phyloP scores from a whole-genome alignment of 2,797 vertebrate species.

The Phrynocephalus forsythii region DNA sequence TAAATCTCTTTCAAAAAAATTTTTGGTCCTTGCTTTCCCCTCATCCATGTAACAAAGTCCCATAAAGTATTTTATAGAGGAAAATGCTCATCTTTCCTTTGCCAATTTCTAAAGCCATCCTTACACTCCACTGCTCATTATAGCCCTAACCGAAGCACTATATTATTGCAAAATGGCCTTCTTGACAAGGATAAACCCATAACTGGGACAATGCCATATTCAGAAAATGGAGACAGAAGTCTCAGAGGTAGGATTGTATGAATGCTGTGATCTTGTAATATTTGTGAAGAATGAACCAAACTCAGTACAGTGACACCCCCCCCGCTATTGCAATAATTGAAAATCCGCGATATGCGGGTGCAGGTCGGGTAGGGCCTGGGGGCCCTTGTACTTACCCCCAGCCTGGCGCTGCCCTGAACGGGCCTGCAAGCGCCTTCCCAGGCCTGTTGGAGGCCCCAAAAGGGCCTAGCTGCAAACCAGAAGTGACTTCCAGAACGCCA shows the following conservation, averaged over 20 bases:
- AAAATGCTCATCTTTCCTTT: slow-evolving; percentile 22
- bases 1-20: slow-evolving; percentile 11
- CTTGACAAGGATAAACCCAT: not conserved
- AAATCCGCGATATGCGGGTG: too few species aligned
- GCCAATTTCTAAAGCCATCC: slow-evolving; percentile 1
- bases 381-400: too few species aligned
- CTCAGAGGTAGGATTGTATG: not conserved
- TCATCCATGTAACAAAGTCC: slow-evolving; percentile 11
- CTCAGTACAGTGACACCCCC: not conserved
- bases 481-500: too few species aligned
- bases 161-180: slow-evolving; percentile 35
- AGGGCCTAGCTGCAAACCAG: too few species aligned
- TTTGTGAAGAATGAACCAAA: not conserved
- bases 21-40: not conserved
- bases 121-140: slow-evolving; percentile 19
- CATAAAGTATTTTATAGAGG: slow-evolving; percentile 31
- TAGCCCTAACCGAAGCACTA: not conserved
- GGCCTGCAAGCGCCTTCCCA: too few species aligned
- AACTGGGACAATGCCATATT: slow-evolving; percentile 6
- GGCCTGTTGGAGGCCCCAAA: too few species aligned
- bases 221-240: not conserved
- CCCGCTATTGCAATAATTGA: too few species aligned
- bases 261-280: not conserved
- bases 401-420: too few species aligned
- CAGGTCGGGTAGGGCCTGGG: too few species aligned